Base-by-base conservation (phyloP, 2,797 vertebrate species). In the Melanotaenia maccullochi region DNA sequence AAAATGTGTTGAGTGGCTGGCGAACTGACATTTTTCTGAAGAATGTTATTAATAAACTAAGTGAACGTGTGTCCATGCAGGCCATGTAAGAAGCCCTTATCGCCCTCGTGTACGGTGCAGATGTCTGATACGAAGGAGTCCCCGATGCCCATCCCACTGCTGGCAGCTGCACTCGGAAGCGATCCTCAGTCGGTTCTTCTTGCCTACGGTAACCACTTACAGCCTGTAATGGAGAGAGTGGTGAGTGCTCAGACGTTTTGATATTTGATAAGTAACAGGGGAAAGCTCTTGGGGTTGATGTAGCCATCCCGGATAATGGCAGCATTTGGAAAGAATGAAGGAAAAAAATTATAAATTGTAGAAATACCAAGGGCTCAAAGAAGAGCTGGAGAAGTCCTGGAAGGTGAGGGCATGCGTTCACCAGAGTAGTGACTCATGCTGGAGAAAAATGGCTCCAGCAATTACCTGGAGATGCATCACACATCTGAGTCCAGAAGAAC, bases 41-140 rank as follows among this genome's bases (percentile, higher is more conserved):
- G 47, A 59, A 36, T 24, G 11, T 36, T 5, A 16, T 16, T 13
- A 44, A 16, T 16, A n/a, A 42, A 18, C 12, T 30, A 22, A 12
- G 20, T 11, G 32, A 47, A 63, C 3, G 0, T 51, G 11, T 80
- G 32, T 60, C 56, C 44, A 59, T 40, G 24, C 88, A 99, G 98
- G 78, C 96, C 95, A 36, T 97, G 97, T 89, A 99, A 98, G 96
- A 99, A 99, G 82, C 98, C 98, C 13, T 79, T 99, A 85, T 94
- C 94, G 36, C 96, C 98, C 51, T 94, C 92, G 57, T 97, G 96
- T 87, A 95, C 96, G 35, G 90, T 99, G 83, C 97, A 98, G 91
- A 94, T 99, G 92, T 95, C 96, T 0, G 94, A 92, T 73, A 90
- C 90, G 0, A 90, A 87, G n/a, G 92, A 93, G 71, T 91, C 89